Conservation (phyloP, 2,888 invertebrate species). For the Cheilosia soror region DNA sequence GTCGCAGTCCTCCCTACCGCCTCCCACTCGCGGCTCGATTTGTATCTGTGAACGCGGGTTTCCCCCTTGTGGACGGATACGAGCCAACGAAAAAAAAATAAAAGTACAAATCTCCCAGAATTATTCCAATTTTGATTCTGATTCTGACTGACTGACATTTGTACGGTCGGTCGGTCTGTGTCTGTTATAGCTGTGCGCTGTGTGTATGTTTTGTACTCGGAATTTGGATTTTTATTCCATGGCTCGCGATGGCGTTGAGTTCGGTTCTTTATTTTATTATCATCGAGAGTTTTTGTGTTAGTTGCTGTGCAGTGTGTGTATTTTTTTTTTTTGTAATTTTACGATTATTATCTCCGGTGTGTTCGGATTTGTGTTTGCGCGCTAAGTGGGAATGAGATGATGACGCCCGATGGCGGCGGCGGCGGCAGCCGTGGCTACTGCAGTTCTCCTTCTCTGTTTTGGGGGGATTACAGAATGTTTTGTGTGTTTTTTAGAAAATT, state of each 20-base stretch:
- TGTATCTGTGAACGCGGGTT: conserved; percentile 31
- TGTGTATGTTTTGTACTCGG: conserved; percentile 29
- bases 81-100: conserved; percentile 4
- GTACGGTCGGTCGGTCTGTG: conserved; percentile 16
- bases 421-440: conserved; percentile 27
- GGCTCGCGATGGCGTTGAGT: conserved; percentile 49
- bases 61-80: conserved; percentile 9
- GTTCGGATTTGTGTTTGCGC: conserved; percentile 60
- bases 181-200: background rate
- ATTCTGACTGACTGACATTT: conserved; percentile 60
- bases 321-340: conserved; percentile 44
- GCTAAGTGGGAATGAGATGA: conserved; percentile 68
- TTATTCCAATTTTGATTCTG: conserved; percentile 61
- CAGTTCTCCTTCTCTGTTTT: background rate
- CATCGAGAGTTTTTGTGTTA: conserved; percentile 39
- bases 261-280: conserved; percentile 67
- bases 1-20: background rate
- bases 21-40: conserved; percentile 2
- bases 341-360: conserved; percentile 71
- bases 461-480: conserved; percentile 40
- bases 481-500: conserved; percentile 4
- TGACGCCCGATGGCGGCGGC: conserved; percentile 57
- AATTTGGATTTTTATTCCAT: conserved; percentile 59
- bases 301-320: conserved; percentile 6
- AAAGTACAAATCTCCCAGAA: conserved; percentile 44